Evolutionary conservation across 1,140 invertebrate species (phyloP), one percentile per base, ranked within the genome.

Genomic region (Micrasema longulum): DNA sequence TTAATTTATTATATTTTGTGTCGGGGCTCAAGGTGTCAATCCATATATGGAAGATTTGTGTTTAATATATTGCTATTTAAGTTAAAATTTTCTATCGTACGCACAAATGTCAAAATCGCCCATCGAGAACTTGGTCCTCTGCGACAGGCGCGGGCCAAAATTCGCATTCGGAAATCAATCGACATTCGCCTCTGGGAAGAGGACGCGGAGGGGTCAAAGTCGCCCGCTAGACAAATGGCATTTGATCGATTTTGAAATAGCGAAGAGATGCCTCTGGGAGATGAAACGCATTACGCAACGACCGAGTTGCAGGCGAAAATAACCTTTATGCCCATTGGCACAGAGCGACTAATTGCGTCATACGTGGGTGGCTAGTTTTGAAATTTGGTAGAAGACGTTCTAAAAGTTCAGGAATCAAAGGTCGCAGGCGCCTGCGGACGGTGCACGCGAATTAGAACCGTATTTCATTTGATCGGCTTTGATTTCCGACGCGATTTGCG

Each of bases 261-360:
- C 0, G 3, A 6, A 1, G 3, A 14, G 10, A n/a, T 2, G n/a
- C 10, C n/a, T 36, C 3, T 9, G 7, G 20, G 26, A 2, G 11
- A 35, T 16, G 31, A 57, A 52, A 52, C 7, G 14, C 12, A 35
- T 57, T 31, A 35, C 31, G 53, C 31, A 57, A 57, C 31, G 7
- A 23, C 9, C 53, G 53, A 35, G 31, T n/a, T 20, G 50, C 14
- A 35, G 2, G 31, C 26, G 6, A 57, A 57, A 18, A 1, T 35
- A 57, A 57, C 53, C 53, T 57, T 57, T 57, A 35, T 35, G 53
- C 26, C 14, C 53, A 57, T 38, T 38, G 31, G 31, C 53, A 57
- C 11, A 57, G 53, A 57, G 53, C 53, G 7, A 14, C 14, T 57
- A 16, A 57, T 57, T 57, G 53, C 53, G 31, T 35, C 35, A 57